Base-by-base conservation (phyloP, 2,888 invertebrate species). In the Dermolepida albohirtum region DNA sequence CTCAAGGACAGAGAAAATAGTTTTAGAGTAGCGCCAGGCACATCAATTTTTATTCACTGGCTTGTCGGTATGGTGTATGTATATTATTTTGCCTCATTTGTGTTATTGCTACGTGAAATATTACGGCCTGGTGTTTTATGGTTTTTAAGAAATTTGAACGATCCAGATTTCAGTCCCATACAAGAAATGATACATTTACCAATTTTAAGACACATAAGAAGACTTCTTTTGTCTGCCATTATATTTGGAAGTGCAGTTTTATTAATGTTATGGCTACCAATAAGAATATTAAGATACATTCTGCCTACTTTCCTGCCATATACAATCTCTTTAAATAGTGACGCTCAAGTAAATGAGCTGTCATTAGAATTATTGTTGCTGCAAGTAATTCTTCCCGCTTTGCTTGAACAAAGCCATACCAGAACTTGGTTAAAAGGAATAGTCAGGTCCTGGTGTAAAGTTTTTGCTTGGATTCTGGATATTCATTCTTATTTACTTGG, bases 151-250 rank as follows among this genome's bases (percentile, higher is more conserved):
- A 99, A 99, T 82, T 87, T 99, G 68, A 99, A 99, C 83, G 98
- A 99, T 85, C 98, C 99, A 0, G 98, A 99, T 79, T 99, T 99
- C 79, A 98, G 98, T 85, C 99, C 99, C 6, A 97, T 99, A 70
- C 97, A 96, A 86, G 96, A 95, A 89, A 98, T 99, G 98, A 98
- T 99, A 73, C 98, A 98, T 81, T 86, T 97, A 39, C 95, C 98
- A 1, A 95, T 98, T 43, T 85, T 96, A 78, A 89, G 93, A 47
- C 98, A 99, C 81, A 90, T 96, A 14, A 89, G 97, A 10, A 89
- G 98, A 40, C 88, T 98, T 52, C 88, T 98, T 14, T 94, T 96
- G 0, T 98, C 98, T 0, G 94, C 96, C 12, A 94, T 98, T 78
- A 93, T 96, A 75, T 98, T 99, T 84, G 98, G 98, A 16, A 96